Evolutionary conservation across 2,113 vertebrate genomes (phyloP), one percentile per base, ranked within the genome.

Genomic region (human (Homo sapiens)): DNA sequence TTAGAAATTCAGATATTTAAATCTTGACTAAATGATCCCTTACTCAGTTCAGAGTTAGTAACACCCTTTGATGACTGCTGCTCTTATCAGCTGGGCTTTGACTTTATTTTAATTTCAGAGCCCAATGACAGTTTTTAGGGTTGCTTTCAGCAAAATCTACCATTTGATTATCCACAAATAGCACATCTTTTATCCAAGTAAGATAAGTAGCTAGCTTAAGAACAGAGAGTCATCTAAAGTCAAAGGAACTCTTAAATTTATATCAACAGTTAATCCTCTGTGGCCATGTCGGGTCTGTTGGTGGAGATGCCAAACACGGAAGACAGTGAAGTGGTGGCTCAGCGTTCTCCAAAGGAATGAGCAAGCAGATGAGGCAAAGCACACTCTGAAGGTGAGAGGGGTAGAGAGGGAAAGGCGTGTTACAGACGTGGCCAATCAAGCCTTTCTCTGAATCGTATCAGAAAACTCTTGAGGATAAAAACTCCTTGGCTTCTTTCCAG

Each of bases 51-150:
- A 35, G 1, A 78, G 55, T 80, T 89, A 96, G 80, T 86, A 64
- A 80, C 59, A 90, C 30, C 30, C n/a, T 81, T 50, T 97, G 85
- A 89, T 11, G 30, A 79, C 10, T 70, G 23, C n/a, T 66, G 32
- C 40, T 94, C 90, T 90, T 87, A 89, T 52, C 38, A 78, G 38
- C 30, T 93, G 82, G 79, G 22, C 22, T 95, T 93, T 92, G 27
- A 81, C 76, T 84, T 94, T 18, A 81, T 93, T 95, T 96, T 81
- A 70, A 93, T 90, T 93, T 97, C 40, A 87, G 48, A 52, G 93
- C 17, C 14, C 48, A 95, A 2, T 38, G 89, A 94, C 35, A 92
- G 50, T 35, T 92, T 97, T 93, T 73, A 66, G 8, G 7, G 14
- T 92, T 72, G 76, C 79, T 80, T 94, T 97, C 81, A 90, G 92